Evolutionary conservation across 1,140 invertebrate genomes (phyloP).

Genomic region (Dendrolimus punctatus): DNA sequence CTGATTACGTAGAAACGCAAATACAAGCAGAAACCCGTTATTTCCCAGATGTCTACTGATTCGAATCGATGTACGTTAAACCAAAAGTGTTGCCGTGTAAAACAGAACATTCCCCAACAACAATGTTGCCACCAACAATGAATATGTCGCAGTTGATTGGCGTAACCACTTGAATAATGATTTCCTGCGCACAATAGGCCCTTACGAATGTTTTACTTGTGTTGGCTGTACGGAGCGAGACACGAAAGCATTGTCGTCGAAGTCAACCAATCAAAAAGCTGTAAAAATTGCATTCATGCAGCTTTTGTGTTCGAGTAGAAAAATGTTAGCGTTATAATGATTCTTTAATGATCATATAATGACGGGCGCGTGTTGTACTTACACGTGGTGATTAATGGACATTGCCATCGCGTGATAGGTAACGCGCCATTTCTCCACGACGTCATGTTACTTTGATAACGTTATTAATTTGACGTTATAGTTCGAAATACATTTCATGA

Average conservation of each 20-base stretch:
- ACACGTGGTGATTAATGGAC: slow-evolving; percentile 47
- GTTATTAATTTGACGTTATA: slow-evolving; percentile 1
- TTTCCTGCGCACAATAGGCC: slow-evolving; percentile 33
- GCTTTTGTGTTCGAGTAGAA: no score
- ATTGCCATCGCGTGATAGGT: slow-evolving; percentile 41
- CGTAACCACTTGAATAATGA: slow-evolving; percentile 52
- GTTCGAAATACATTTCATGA: neutral
- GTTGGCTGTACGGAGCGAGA: neutral
- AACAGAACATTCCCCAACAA: slow-evolving; percentile 7
- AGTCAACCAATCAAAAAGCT: slow-evolving; percentile 9
- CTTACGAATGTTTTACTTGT: slow-evolving; percentile 5
- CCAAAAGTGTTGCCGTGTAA: no score
- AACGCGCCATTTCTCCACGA: slow-evolving; percentile 1
- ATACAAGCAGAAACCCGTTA: no score
- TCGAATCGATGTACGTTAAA: no score
- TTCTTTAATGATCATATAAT: slow-evolving; percentile 62
- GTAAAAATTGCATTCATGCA: slow-evolving; percentile 10
- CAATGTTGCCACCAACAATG: slow-evolving; percentile 36
- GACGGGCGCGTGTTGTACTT: slow-evolving; percentile 39
- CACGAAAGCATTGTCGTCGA: slow-evolving; percentile 2
- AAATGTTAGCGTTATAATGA: slow-evolving; percentile 35
- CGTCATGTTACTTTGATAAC: neutral
- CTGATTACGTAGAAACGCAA: no score
- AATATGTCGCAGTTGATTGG: slow-evolving; percentile 43
- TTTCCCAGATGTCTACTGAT: no score